Base-by-base conservation (phyloP, 2,797 vertebrate genomes). In the Gymnopithys bicolor region DNA sequence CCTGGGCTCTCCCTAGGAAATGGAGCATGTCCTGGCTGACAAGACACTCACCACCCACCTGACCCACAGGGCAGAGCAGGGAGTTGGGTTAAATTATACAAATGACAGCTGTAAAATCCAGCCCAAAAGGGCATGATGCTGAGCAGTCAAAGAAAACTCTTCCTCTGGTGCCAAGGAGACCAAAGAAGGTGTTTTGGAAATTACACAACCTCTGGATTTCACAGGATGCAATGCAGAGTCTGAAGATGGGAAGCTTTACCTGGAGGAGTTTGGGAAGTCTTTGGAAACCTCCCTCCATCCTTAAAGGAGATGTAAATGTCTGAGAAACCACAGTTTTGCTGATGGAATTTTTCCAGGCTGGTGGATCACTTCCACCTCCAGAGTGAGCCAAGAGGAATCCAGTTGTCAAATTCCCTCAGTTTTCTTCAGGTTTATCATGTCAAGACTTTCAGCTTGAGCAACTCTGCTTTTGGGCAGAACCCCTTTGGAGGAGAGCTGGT, bases 11-110 rank as follows among this genome's bases (percentile, higher is more conserved):
- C 51, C 28, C 10, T 5, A 18, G 66, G 62, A 51, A 45, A 41
- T 0, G 1, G 30, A 23, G 12, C 2, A 1, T 19, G 33, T 56
- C 43, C 66, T 2, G 4, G 25, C 37, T 52, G 70, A 27, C 11
- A 13, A 11, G 1, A 21, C 0, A 1, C 56, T 37, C 56, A 58
- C 35, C 58, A 60, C 35, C 35, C 25, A 19, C 58, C 58, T 12
- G 24, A n/a, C 3, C 55, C 24, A 25, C 53, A 19, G 18, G 70
- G 81, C 49, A 35, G 1, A 16, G 46, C 28, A 66, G 2, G 3
- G 66, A 33, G 23, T 55, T 22, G 37, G 23, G 55, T 49, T 63
- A 17, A 69, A 56, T 69, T 56, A 55, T 39, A 68, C 6, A 23
- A n/a, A 28, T 4, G 18, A 35, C 39, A 71, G 14, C 33, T 75